phyloP scores from a whole-genome alignment of 2,797 vertebrate species.

The Cirrhinus molitorella region DNA sequence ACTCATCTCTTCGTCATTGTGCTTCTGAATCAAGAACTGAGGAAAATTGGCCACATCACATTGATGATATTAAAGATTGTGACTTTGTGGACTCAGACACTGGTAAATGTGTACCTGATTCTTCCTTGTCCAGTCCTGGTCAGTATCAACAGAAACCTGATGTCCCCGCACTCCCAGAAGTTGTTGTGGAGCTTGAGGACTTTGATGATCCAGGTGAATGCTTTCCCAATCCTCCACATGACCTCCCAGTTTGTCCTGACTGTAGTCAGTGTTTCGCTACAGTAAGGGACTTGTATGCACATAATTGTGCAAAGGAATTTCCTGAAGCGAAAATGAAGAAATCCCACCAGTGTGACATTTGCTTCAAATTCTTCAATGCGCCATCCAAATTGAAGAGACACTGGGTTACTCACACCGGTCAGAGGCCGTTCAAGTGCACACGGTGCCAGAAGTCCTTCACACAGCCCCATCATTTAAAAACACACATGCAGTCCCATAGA shows the following conservation, averaged over 20 bases:
- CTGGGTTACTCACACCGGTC: slow-evolving; percentile 79
- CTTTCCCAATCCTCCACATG: slow-evolving; percentile 44
- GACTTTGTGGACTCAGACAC: background rate
- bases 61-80: background rate
- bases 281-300: slow-evolving; percentile 36
- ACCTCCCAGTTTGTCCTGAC: slow-evolving; percentile 52
- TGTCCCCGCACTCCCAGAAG: background rate
- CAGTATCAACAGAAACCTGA: background rate
- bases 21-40: background rate
- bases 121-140: background rate
- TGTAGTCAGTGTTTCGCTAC: slow-evolving; percentile 58
- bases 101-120: background rate
- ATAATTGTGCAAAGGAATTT: slow-evolving; percentile 43
- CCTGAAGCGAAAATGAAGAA: slow-evolving; percentile 58
- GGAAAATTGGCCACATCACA: background rate
- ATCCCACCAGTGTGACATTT: slow-evolving; percentile 79
- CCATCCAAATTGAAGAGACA: slow-evolving; percentile 83
- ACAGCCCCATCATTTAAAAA: slow-evolving; percentile 80
- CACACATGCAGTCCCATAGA: slow-evolving; percentile 71
- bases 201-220: background rate
- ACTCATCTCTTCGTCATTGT: background rate
- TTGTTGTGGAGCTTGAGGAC: slow-evolving; percentile 19
- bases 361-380: slow-evolving; percentile 79
- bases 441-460: slow-evolving; percentile 82
- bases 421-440: slow-evolving; percentile 79